Conservation (phyloP, 2,797 vertebrate genomes). For the Echiichthys vipera region DNA sequence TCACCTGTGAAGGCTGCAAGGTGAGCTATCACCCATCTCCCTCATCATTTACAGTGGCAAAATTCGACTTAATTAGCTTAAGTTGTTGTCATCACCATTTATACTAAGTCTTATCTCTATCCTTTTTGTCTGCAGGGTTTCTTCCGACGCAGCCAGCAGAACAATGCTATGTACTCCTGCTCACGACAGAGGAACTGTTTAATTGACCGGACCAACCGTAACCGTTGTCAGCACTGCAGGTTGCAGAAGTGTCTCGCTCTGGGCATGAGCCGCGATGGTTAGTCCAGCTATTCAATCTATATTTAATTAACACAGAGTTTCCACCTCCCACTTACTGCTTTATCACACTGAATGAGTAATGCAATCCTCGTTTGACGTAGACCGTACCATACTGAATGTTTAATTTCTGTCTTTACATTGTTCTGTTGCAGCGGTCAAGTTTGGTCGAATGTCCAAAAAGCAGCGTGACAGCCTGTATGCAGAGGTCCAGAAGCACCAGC, state of each 20-base stretch:
- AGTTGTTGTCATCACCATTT: not conserved
- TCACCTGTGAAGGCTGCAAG: constrained; percentile 97
- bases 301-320: constrained; percentile 53
- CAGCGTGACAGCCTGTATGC: constrained; percentile 93
- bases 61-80: not conserved
- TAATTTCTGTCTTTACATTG: not conserved
- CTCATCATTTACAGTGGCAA: not conserved
- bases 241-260: constrained; percentile 94
- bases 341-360: constrained; percentile 4
- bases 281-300: constrained; percentile 62
- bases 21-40: constrained; percentile 73
- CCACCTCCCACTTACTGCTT: constrained; percentile 14
- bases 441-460: constrained; percentile 95
- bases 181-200: constrained; percentile 93
- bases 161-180: constrained; percentile 94
- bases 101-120: no score
- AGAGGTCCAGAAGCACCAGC: constrained; percentile 94
- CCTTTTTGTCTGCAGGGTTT: constrained; percentile 86
- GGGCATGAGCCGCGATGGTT: constrained; percentile 95
- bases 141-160: constrained; percentile 94
- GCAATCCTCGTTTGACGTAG: not conserved
- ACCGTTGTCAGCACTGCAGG: constrained; percentile 95
- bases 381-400: constrained; percentile 16
- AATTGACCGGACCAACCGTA: constrained; percentile 94
- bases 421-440: constrained; percentile 88